Evolutionary conservation across 2,888 invertebrate species (phyloP).

Genomic region (Parasteatoda lunata): DNA sequence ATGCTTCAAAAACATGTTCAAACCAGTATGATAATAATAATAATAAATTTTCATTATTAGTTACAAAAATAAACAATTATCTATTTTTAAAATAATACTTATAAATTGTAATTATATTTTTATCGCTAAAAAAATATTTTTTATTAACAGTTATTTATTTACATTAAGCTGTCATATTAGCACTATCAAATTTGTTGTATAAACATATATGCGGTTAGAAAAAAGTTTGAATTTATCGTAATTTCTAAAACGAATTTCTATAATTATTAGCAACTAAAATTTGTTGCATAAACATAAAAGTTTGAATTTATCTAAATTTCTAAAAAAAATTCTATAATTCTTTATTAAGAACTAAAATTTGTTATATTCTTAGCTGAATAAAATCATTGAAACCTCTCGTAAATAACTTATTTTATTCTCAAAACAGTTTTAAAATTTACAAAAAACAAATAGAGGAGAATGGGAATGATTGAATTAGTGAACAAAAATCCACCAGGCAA

Average conservation of each 20-base stretch:
- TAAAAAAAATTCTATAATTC: not conserved
- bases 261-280: not conserved
- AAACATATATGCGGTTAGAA: too few relatives aligned
- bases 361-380: too few relatives aligned
- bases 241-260: not conserved
- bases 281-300: not conserved
- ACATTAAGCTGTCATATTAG: too few relatives aligned
- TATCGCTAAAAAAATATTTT: too few relatives aligned
- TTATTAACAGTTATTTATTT: too few relatives aligned
- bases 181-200: too few relatives aligned
- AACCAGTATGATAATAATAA: too few relatives aligned
- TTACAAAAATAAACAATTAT: too few relatives aligned
- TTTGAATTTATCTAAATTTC: not conserved
- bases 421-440: constrained; percentile 4
- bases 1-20: too few relatives aligned
- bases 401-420: constrained; percentile 65
- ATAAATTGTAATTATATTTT: too few relatives aligned
- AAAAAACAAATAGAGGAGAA: constrained; percentile 25
- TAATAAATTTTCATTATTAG: too few relatives aligned
- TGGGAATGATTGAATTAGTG: constrained; percentile 11
- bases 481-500: constrained; percentile 55
- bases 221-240: not conserved
- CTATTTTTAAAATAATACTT: too few relatives aligned
- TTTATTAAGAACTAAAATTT: not conserved
- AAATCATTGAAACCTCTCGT: not conserved